Conservation (phyloP, 2,888 invertebrate species). For the Byasa hedistus region DNA sequence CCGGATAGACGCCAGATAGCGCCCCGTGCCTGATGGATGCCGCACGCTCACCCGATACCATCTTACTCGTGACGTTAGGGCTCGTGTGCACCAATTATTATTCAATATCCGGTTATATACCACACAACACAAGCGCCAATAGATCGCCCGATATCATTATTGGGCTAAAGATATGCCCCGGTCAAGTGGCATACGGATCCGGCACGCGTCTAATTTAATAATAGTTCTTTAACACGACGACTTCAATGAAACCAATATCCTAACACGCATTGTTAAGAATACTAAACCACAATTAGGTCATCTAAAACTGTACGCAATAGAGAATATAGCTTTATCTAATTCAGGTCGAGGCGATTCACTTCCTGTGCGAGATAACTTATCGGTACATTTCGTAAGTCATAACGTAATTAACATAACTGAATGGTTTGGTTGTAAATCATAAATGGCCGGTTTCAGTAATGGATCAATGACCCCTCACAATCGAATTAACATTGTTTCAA, state of each 20-base stretch:
- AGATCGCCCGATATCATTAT: slow-evolving; percentile 52
- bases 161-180: slow-evolving; percentile 60
- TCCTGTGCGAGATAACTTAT: slow-evolving; percentile 48
- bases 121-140: slow-evolving; percentile 35
- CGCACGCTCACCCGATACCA: slow-evolving; percentile 73
- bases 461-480: slow-evolving; percentile 44
- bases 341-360: slow-evolving; percentile 52
- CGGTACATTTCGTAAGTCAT: slow-evolving; percentile 41
- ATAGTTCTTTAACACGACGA: slow-evolving; percentile 53
- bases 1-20: slow-evolving; percentile 64
- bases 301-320: background rate
- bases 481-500: slow-evolving; percentile 40
- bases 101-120: slow-evolving; percentile 65
- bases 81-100: slow-evolving; percentile 76
- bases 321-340: slow-evolving; percentile 38
- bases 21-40: slow-evolving; percentile 70
- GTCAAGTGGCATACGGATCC: slow-evolving; percentile 68
- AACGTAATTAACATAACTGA: slow-evolving; percentile 33
- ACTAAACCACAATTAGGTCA: background rate
- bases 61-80: slow-evolving; percentile 66
- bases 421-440: slow-evolving; percentile 27
- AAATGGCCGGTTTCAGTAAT: slow-evolving; percentile 38
- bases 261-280: no score
- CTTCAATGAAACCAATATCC: slow-evolving; percentile 43
- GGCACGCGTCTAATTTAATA: slow-evolving; percentile 62